These are phyloP conservation scores for Pomacea maculata DNA, from an alignment of 1,140 invertebrate genomes.

Conservation along the genomic window DNA sequence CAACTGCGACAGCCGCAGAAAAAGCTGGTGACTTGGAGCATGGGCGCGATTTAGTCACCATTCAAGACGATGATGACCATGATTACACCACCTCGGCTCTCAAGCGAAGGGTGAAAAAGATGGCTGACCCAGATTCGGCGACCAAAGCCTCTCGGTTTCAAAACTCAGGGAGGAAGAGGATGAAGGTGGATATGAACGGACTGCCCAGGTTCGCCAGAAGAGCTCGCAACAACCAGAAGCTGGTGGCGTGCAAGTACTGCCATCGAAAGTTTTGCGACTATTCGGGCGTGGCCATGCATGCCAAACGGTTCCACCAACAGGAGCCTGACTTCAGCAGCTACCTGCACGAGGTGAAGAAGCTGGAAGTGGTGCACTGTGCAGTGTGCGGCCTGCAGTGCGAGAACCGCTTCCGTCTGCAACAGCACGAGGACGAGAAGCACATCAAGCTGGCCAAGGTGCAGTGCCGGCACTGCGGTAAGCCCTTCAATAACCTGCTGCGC, in stretches of 20 bases:
- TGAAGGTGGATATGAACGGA: slow-evolving; percentile 4
- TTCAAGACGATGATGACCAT: background rate
- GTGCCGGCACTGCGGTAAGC: slow-evolving; percentile 30
- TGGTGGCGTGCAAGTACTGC: slow-evolving; percentile 39
- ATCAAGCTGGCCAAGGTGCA: slow-evolving; percentile 18
- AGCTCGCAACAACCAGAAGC: background rate
- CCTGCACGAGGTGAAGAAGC: slow-evolving; percentile 25
- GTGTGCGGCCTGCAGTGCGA: slow-evolving; percentile 21
- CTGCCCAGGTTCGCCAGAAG: background rate
- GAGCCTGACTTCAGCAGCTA: slow-evolving; percentile 34
- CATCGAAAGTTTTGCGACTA: slow-evolving; percentile 39
- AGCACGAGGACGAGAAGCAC: slow-evolving; percentile 32
- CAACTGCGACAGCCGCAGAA: background rate
- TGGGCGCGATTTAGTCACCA: background rate
- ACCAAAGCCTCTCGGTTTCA: background rate
- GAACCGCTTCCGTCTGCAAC: slow-evolving; percentile 21
- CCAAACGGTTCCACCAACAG: slow-evolving; percentile 36
- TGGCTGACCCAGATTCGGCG: background rate
- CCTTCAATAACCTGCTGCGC: slow-evolving; percentile 36
- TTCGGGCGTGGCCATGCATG: slow-evolving; percentile 41
- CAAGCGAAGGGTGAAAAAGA: background rate
- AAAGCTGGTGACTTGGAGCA: background rate
- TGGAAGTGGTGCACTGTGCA: slow-evolving; percentile 27
- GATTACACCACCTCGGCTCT: background rate
- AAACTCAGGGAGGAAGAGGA: background rate